A percentile compares a stretch with the other conserved stretches of the same genome.
Conservation (phyloP, 2,113 vertebrate species). For the Melierax canorus region DNA sequence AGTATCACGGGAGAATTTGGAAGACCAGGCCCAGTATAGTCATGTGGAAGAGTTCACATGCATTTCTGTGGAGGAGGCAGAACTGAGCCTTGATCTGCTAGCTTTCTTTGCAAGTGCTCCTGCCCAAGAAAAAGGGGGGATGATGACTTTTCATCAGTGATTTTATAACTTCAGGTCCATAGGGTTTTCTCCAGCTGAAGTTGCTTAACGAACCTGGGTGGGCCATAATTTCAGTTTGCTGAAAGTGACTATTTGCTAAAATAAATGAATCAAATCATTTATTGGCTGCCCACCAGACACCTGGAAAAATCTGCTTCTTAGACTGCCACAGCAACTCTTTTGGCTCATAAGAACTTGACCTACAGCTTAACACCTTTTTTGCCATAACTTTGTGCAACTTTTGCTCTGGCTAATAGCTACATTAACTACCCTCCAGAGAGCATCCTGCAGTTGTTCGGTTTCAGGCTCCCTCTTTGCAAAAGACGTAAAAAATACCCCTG, state of each 20-base stretch:
- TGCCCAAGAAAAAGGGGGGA: not conserved
- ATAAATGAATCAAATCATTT: not conserved
- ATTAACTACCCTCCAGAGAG: not conserved
- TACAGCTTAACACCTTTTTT: not conserved
- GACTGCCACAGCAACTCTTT: not conserved
- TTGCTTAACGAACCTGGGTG: not conserved
- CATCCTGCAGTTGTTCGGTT: not conserved
- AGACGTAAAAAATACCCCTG: not conserved
- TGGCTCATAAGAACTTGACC: not conserved
- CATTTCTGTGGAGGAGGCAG: not conserved
- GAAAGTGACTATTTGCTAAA: constrained; percentile 37
- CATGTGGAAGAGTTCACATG: not conserved
- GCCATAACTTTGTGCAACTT: not conserved
- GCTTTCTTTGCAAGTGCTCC: not conserved
- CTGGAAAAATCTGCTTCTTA: not conserved
- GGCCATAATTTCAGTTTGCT: not conserved
- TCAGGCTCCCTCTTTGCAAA: not conserved
- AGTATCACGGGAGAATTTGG: not conserved
- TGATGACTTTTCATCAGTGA: not conserved
- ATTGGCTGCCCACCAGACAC: constrained; percentile 5
- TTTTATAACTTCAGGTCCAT: not conserved
- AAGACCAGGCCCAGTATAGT: not conserved
- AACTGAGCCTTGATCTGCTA: not conserved
- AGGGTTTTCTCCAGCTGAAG: not conserved
- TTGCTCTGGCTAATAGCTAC: not conserved